Evolutionary conservation across 2,888 invertebrate species (phyloP).

Genomic region (Papilio demoleus): DNA sequence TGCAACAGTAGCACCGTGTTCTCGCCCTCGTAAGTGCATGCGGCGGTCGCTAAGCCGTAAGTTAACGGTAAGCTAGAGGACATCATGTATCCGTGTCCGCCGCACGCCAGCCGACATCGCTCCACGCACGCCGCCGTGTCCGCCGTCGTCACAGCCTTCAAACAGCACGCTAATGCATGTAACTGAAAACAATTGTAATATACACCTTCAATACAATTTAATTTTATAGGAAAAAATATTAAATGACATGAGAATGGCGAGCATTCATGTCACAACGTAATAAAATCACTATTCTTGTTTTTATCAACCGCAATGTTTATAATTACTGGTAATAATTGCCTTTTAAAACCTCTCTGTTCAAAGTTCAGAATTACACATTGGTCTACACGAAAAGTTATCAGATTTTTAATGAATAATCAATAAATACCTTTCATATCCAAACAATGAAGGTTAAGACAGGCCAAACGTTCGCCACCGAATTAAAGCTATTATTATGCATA

Average conservation of each 20-base stretch:
- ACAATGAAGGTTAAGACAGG: neutral
- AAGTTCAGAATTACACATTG: too few species aligned
- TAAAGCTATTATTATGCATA: neutral
- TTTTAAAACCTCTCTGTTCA: too few species aligned
- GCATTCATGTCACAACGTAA: too few species aligned
- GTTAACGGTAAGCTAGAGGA: constrained; percentile 90
- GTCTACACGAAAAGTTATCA: too few species aligned
- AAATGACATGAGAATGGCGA: too few species aligned
- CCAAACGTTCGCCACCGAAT: neutral
- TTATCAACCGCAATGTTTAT: too few species aligned
- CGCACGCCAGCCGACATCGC: too few species aligned
- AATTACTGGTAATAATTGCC: too few species aligned
- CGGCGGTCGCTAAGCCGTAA: constrained; percentile 90
- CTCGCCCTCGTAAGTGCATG: constrained; percentile 96
- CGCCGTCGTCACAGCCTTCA: constrained; percentile 56
- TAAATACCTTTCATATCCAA: neutral
- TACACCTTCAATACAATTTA: neutral
- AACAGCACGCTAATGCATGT: neutral
- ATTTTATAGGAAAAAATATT: neutral
- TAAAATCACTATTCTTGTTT: too few species aligned
- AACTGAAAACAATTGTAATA: neutral
- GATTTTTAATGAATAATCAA: too few species aligned
- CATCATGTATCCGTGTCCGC: constrained; percentile 94
- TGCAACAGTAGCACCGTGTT: constrained; percentile 94
- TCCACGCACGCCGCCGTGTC: too few species aligned